A percentile compares a stretch with the other conserved stretches of the same genome.
These are phyloP conservation scores for Micronycteris hirsuta DNA, from an alignment of 2,113 vertebrate genomes.

Conservation along the genomic window DNA sequence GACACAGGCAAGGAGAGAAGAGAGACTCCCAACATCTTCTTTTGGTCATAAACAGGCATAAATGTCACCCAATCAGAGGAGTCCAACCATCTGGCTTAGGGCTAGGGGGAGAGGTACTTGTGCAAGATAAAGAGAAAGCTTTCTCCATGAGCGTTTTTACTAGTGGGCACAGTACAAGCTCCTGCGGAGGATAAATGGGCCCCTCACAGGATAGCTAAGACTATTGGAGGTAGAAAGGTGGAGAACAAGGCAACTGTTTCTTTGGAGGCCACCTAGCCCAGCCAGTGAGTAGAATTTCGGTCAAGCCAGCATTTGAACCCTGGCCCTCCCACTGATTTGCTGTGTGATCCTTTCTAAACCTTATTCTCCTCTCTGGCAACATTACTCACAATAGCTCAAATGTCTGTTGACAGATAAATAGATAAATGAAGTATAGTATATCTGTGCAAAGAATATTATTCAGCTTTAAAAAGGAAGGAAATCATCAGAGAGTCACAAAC, in stretches of 20 bases:
- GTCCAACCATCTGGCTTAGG: not conserved
- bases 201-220: not conserved
- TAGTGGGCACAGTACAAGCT: not conserved
- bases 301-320: not conserved
- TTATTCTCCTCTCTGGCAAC: not conserved
- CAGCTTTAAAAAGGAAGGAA: not conserved
- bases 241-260: not conserved
- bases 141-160: not conserved
- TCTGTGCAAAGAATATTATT: not conserved
- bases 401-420: not conserved
- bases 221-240: not conserved
- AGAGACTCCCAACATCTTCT: not conserved
- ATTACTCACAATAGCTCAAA: not conserved
- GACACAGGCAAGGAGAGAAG: not conserved
- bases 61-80: not conserved
- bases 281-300: not conserved
- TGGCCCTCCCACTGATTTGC: not conserved
- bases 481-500: too few species aligned
- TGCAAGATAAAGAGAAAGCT: not conserved
- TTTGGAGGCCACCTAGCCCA: not conserved
- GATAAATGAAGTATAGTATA: not conserved
- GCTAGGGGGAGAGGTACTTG: not conserved
- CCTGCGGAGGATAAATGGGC: not conserved
- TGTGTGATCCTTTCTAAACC: not conserved
- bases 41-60: not conserved